These are phyloP conservation scores for Toxotes jaculatrix DNA, from an alignment of 2,113 vertebrate genomes.

Conservation along the genomic window DNA sequence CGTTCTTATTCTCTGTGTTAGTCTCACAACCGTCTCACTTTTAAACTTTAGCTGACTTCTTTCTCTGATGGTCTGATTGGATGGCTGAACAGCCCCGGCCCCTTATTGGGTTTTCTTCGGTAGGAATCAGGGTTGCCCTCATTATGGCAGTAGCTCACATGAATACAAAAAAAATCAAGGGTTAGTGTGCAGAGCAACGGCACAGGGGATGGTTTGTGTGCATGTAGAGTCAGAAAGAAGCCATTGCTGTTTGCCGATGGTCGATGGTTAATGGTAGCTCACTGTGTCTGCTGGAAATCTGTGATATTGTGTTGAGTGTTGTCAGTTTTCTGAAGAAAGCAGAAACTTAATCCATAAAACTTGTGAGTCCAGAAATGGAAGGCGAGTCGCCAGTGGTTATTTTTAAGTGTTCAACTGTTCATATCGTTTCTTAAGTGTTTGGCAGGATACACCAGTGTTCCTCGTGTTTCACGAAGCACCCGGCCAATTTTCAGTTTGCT, in stretches of 20 bases:
- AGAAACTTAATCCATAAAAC: neutral
- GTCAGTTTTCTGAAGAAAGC: neutral
- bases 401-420: conserved; percentile 16
- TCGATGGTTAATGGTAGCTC: too few relatives aligned
- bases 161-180: neutral
- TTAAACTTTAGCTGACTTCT: too few relatives aligned
- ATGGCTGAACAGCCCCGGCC: too few relatives aligned
- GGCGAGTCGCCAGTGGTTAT: neutral
- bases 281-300: neutral
- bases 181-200: neutral
- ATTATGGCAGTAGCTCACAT: too few relatives aligned
- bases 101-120: too few relatives aligned
- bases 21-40: too few relatives aligned
- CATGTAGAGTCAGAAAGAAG: neutral
- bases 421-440: conserved; percentile 30
- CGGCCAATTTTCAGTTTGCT: neutral
- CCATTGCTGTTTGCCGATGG: too few relatives aligned
- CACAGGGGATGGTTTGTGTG: neutral
- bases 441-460: conserved; percentile 17
- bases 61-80: too few relatives aligned
- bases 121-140: too few relatives aligned
- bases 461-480: neutral
- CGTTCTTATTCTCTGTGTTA: too few relatives aligned
- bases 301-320: neutral
- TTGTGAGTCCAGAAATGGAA: conserved; percentile 6